phyloP scores from a whole-genome alignment of 2,113 vertebrate species.

The Tachysurus fulvidraco region DNA sequence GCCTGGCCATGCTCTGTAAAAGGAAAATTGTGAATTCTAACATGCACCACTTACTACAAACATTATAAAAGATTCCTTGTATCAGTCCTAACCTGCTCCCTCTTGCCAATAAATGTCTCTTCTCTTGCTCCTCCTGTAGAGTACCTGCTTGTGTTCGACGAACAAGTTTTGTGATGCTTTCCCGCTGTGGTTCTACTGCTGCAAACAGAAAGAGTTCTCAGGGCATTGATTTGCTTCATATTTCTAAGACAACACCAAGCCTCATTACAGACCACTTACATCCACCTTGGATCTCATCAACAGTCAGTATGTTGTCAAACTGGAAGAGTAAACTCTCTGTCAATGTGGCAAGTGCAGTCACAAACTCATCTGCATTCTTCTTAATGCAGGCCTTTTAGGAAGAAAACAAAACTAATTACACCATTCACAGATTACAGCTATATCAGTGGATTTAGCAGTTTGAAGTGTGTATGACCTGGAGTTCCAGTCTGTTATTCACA shows the following conservation, averaged over 20 bases:
- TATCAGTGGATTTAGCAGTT: background rate
- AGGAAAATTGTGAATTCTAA: slow-evolving; percentile 6
- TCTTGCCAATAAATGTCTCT: slow-evolving; percentile 27
- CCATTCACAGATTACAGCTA: background rate
- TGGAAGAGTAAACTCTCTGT: slow-evolving; percentile 76
- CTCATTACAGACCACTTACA: slow-evolving; percentile 66
- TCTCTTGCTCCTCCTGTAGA: slow-evolving; percentile 37
- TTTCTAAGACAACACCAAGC: background rate
- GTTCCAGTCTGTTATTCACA: slow-evolving; percentile 49
- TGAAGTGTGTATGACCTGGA: slow-evolving; percentile 69
- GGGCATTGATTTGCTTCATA: background rate
- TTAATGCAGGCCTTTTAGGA: slow-evolving; percentile 64
- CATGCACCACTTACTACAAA: background rate
- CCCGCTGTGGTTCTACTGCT: slow-evolving; percentile 57
- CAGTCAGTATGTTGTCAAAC: slow-evolving; percentile 73
- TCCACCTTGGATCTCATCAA: slow-evolving; percentile 67
- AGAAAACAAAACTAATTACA: background rate
- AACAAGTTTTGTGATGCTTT: slow-evolving; percentile 47
- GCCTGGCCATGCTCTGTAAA: slow-evolving; percentile 80
- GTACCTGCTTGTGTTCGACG: slow-evolving; percentile 40
- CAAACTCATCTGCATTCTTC: slow-evolving; percentile 67
- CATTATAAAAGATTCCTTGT: background rate
- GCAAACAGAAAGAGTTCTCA: slow-evolving; percentile 20
- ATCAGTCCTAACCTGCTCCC: slow-evolving; percentile 66
- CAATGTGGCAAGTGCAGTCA: slow-evolving; percentile 70